These are phyloP conservation scores for Hyperoplus lanceolatus DNA, from an alignment of 2,797 vertebrate species.

Conservation along the genomic window DNA sequence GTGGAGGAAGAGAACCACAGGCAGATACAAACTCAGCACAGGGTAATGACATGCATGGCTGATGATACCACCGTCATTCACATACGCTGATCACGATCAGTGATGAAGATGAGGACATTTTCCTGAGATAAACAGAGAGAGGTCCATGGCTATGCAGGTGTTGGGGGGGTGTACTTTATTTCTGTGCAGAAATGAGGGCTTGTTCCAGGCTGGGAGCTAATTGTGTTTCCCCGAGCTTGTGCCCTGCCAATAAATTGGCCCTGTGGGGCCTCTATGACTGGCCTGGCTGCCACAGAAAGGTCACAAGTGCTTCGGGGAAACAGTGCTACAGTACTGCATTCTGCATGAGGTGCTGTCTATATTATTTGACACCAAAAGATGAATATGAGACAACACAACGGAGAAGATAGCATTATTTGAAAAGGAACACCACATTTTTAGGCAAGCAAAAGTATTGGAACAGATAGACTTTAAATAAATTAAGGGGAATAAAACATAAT, in stretches of 20 bases:
- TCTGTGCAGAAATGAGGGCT: conserved; percentile 48
- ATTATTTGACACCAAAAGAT: too few relatives aligned
- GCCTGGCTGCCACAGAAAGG: conserved; percentile 71
- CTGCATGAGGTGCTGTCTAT: conserved; percentile 21
- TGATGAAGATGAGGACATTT: conserved; percentile 66
- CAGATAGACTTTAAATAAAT: too few relatives aligned
- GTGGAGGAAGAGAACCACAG: conserved; percentile 38
- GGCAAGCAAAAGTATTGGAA: too few relatives aligned
- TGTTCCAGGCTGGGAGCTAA: conserved; percentile 69
- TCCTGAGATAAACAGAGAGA: conserved; percentile 47
- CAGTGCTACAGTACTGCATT: conserved; percentile 29
- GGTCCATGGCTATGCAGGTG: conserved; percentile 44
- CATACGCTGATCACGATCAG: conserved; percentile 49
- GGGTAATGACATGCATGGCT: conserved; percentile 79
- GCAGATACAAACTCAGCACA: conserved; percentile 72
- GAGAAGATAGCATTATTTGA: too few relatives aligned
- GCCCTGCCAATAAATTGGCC: conserved; percentile 71
- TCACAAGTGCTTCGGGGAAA: conserved; percentile 55
- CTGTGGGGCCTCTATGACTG: conserved; percentile 55
- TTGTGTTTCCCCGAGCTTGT: conserved; percentile 73
- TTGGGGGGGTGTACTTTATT: conserved; percentile 20
- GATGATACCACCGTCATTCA: conserved; percentile 52
- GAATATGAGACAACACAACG: too few relatives aligned
- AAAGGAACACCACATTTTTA: too few relatives aligned
- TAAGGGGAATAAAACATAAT: too few relatives aligned